Evolutionary conservation across 2,797 vertebrate species (phyloP).

Genomic region (Champsocephalus gunnari): DNA sequence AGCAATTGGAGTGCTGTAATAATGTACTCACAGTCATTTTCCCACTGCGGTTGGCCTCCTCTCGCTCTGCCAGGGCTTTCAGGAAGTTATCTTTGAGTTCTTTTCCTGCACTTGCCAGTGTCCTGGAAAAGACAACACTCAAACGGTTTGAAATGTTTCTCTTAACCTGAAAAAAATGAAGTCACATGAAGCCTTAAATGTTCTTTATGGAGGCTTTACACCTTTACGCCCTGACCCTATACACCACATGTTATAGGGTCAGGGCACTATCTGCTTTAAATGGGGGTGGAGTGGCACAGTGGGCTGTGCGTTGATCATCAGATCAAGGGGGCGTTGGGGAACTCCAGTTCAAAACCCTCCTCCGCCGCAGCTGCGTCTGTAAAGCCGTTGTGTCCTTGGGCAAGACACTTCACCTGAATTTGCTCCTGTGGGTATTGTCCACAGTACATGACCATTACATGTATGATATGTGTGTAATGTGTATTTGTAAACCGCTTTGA

Average conservation of each 20-base stretch:
- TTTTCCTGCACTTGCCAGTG: conserved; percentile 86
- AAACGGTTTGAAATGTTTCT: conserved; percentile 81
- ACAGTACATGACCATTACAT: too few relatives aligned
- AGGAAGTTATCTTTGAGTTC: conserved; percentile 89
- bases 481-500: too few relatives aligned
- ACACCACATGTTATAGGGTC: conserved; percentile 26
- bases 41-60: conserved; percentile 88
- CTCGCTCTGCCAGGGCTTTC: conserved; percentile 87
- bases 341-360: too few relatives aligned
- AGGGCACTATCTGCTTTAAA: conserved; percentile 21
- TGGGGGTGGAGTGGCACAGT: too few relatives aligned
- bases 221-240: too few relatives aligned
- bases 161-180: conserved; percentile 49
- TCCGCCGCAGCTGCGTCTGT: too few relatives aligned
- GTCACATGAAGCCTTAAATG: conserved; percentile 63
- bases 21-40: conserved; percentile 89
- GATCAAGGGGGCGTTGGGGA: too few relatives aligned
- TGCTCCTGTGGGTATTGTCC: too few relatives aligned
- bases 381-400: too few relatives aligned
- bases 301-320: too few relatives aligned
- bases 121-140: conserved; percentile 86
- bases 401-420: too few relatives aligned
- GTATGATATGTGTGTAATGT: too few relatives aligned
- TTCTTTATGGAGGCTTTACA: conserved; percentile 60
- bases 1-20: conserved; percentile 80